Evolutionary conservation across 2,113 vertebrate species (phyloP), one percentile per base, ranked within the genome.

Genomic region (Lepus europaeus): DNA sequence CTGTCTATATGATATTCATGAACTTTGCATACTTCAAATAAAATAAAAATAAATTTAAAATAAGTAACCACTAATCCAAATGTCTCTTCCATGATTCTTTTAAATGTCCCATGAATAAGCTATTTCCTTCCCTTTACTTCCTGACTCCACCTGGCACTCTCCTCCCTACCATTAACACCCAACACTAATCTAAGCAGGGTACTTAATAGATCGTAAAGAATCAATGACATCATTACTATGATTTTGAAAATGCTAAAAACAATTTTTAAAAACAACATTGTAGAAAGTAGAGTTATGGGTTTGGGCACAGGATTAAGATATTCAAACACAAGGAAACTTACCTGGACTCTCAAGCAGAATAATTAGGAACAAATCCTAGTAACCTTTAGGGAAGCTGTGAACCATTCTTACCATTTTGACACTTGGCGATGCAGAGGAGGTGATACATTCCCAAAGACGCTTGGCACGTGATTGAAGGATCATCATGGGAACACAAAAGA

Each of bases 351-450:
- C 29, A 70, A 77, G 3, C 53, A 51, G 31, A 68, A 77, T 17
- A n/a, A 33, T 20, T 91, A 70, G 49, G 29, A 2, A 27, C 7
- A 74, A n/a, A 77, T 27, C 84, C 16, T n/a, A 53, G 8, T 20
- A 79, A 63, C 4, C 12, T 13, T 36, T 23, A 69, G 45, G 79
- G 70, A 59, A 70, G 27, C 49, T 4, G 12, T 4, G 25, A 69
- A 36, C 10, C 39, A 2, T 63, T 66, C 95, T 97, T 95, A 97
- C 97, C 78, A 0, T 59, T 86, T 69, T 97, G 95, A 33, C 7
- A 74, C 23, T 77, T 82, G 4, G 95, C 96, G 6, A 97, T 93
- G 53, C 36, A 77, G 66, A 97, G 82, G 27, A 97, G 84, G n/a
- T 96, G 39, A 36, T 83, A 83, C n/a, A 97, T 16, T 20, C 84